Conservation (phyloP, 2,113 vertebrate genomes). For the Strix uralensis region DNA sequence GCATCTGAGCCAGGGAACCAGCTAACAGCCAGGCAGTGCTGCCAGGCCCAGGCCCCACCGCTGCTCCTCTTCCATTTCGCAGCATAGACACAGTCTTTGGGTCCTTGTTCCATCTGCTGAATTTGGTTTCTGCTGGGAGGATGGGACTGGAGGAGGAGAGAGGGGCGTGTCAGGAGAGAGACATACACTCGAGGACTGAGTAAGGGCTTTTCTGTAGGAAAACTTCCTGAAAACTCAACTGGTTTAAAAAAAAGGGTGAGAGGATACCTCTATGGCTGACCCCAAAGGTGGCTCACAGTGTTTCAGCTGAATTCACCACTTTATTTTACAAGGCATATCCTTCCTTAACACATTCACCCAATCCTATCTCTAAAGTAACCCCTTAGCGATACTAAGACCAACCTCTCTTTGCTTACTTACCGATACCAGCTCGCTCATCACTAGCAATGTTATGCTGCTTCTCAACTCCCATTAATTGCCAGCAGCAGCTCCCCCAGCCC, state of each 20-base stretch:
- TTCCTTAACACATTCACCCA: neutral
- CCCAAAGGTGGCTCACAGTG: neutral
- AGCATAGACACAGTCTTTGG: neutral
- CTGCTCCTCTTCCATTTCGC: neutral
- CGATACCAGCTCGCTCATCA: accelerated
- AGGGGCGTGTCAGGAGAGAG: neutral
- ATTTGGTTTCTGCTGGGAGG: neutral
- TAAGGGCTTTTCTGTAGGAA: neutral
- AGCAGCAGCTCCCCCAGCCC: neutral
- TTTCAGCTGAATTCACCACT: neutral
- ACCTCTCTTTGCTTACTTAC: neutral
- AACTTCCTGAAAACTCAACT: neutral
- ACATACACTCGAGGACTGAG: neutral
- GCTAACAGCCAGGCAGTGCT: neutral
- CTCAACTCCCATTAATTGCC: neutral
- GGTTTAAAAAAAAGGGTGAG: neutral
- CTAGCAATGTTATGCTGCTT: neutral
- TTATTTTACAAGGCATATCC: neutral
- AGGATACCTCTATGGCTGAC: neutral
- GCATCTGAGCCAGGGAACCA: neutral
- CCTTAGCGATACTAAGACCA: neutral
- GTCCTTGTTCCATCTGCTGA: neutral
- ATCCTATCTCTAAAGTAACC: neutral
- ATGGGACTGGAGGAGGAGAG: neutral
- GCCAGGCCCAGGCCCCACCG: neutral